Conservation (phyloP, 2,797 vertebrate species). For the Glyptemys insculpta region DNA sequence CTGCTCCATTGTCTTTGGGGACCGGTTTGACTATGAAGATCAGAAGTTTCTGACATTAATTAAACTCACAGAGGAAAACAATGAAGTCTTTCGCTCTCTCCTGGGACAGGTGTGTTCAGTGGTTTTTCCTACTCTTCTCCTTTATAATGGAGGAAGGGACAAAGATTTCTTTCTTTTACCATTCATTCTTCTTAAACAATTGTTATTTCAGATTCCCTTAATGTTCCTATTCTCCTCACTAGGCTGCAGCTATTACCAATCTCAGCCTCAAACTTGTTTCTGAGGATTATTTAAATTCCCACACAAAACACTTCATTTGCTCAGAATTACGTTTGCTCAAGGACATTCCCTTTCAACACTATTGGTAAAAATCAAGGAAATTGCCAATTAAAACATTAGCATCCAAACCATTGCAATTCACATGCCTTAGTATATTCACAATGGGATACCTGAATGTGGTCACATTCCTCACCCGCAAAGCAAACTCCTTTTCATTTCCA, state of each 20-base stretch:
- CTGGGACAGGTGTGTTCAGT: slow-evolving; percentile 45
- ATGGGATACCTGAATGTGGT: background rate
- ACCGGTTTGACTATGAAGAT: slow-evolving; percentile 37
- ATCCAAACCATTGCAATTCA: background rate
- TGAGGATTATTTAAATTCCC: background rate
- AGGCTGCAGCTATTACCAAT: background rate
- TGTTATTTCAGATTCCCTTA: background rate
- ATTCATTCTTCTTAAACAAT: background rate
- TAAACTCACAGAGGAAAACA: slow-evolving; percentile 35
- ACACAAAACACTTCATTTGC: background rate
- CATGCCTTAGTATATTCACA: too few relatives aligned
- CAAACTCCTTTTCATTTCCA: background rate
- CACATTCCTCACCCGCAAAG: too few relatives aligned
- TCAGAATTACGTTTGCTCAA: background rate
- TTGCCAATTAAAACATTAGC: background rate
- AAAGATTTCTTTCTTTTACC: background rate
- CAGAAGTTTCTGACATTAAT: background rate
- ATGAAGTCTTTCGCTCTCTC: slow-evolving; percentile 20
- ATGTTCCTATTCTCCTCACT: background rate
- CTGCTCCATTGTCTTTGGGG: slow-evolving; percentile 39
- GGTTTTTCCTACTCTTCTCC: background rate
- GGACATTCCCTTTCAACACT: background rate
- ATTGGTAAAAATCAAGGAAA: background rate
- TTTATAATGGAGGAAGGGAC: background rate
- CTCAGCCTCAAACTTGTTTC: background rate